Percentiles rank a stretch among this genome's conserved stretches.
Conservation (phyloP, 2,797 vertebrate genomes). For the Luscinia luscinia region DNA sequence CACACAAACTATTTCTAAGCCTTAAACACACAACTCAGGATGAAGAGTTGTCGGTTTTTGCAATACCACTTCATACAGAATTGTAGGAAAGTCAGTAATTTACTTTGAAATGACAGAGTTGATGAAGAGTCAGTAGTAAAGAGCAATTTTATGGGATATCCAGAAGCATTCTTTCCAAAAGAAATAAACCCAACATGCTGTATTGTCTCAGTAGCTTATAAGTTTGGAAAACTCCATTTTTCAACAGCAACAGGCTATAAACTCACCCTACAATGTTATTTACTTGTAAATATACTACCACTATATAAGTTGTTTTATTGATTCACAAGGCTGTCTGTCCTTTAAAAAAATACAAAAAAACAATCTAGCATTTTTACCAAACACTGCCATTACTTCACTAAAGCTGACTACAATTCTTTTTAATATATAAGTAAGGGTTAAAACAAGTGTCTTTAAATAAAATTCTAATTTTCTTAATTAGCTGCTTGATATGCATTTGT, state of each 20-base stretch:
- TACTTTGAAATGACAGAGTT: not conserved
- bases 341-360: not conserved
- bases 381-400: not conserved
- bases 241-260: slow-evolving; percentile 14
- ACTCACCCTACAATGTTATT: not conserved
- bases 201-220: not conserved
- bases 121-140: slow-evolving; percentile 12
- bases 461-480: not conserved
- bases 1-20: not conserved
- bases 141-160: slow-evolving; percentile 1
- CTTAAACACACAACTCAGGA: not conserved
- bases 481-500: not conserved
- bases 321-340: not conserved
- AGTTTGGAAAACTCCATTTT: slow-evolving; percentile 10
- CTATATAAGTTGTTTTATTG: not conserved
- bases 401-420: not conserved
- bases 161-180: not conserved
- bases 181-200: not conserved
- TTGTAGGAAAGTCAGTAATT: not conserved
- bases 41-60: not conserved
- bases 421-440: not conserved
- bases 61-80: not conserved
- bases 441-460: not conserved
- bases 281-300: slow-evolving; percentile 10
- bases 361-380: not conserved